Base-by-base conservation (phyloP, 2,797 vertebrate species). In the Phalanger gymnotis region DNA sequence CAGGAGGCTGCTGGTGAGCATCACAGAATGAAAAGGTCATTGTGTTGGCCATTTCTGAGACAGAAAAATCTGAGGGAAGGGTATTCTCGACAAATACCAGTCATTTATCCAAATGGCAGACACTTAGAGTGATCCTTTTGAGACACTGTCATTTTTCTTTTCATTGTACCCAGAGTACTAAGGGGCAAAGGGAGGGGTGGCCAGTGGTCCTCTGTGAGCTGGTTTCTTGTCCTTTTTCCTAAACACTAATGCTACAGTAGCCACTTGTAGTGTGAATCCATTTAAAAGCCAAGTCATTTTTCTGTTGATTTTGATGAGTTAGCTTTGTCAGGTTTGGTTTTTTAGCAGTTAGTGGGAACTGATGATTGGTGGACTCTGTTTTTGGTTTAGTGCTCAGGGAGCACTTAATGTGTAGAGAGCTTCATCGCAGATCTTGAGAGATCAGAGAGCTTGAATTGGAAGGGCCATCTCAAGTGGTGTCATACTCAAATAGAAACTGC, bases 321-420 rank as follows among this genome's bases (percentile, higher is more conserved):
- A 90, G 53, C 57, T 95, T 96, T 31, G 34, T 96, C 94, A 14
- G 3, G 55, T 4, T 94, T 92, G 54, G 11, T 3, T 55, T 89
- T 89, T 91, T 89, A 56, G 25, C 53, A 12, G 19, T 51, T 90
- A 4, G 73, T 57, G n/a, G 90, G 34, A 14, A 9, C 73, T 22
- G 28, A 16, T 57, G 58, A 92, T 11, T 81, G 73, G 47, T 25
- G 19, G 6, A 28, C 9, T 22, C 6, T 40, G 73, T 27, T 81
- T 81, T 87, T 87, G 51, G 73, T 87, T 87, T 47, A 12, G n/a
- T 25, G 25, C 40, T 81, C 0, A 81, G 25, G 19, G 66, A 81
- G 19, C n/a, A 81, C 66, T 2, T 47, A 10, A 73, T 25, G 66
- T 73, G n/a, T 73, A 7, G 0, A 40, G 19, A 40, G 14, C 5